These are phyloP conservation scores for Stomatorhinus ivindoensis DNA, from an alignment of 2,113 vertebrate species.

Conservation along the genomic window DNA sequence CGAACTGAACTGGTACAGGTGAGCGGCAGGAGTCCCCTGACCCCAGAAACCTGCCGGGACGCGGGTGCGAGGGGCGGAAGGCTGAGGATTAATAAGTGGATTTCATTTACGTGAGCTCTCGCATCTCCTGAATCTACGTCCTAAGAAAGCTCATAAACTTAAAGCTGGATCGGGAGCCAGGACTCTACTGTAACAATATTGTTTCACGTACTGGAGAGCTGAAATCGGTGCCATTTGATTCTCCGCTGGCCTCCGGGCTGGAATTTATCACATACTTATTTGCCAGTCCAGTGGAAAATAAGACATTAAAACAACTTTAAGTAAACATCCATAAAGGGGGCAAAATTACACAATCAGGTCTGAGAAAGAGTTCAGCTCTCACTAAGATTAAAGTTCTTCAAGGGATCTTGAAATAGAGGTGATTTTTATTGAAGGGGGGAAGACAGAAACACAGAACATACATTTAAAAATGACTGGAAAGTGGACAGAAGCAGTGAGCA, in stretches of 20 bases:
- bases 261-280: not conserved
- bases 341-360: not conserved
- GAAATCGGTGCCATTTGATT: not conserved
- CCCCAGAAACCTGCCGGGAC: not conserved
- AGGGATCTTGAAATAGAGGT: not conserved
- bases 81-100: not conserved
- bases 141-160: not conserved
- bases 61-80: not conserved
- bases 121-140: not conserved
- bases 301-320: not conserved
- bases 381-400: not conserved
- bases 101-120: not conserved
- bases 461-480: not conserved
- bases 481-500: not conserved
- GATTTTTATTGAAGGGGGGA: not conserved
- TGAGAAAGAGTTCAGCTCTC: not conserved
- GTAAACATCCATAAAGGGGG: not conserved
- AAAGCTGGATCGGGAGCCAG: not conserved
- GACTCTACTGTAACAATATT: not conserved
- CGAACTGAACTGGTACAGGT: not conserved
- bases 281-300: not conserved
- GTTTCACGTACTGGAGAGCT: not conserved
- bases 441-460: not conserved
- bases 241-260: not conserved
- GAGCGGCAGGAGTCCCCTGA: not conserved